phyloP scores from a whole-genome alignment of 2,888 invertebrate species.

The Conchocele bisecta region DNA sequence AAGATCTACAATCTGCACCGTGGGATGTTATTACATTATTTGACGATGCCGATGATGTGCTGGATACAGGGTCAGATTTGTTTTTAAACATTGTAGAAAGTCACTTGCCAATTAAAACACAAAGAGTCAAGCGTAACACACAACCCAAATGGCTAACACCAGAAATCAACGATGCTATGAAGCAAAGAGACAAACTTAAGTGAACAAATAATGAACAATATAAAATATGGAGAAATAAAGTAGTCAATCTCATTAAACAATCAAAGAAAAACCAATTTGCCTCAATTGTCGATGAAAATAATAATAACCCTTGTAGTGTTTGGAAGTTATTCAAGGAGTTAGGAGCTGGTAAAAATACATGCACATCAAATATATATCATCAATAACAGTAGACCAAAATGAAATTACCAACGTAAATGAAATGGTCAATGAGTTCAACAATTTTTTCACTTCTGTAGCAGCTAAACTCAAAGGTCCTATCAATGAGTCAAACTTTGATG shows the following conservation, averaged over 20 bases:
- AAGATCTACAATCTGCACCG: background rate
- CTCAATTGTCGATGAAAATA: too few relatives aligned
- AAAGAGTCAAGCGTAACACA: background rate
- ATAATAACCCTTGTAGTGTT: too few relatives aligned
- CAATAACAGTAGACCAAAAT: too few relatives aligned
- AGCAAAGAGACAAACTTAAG: background rate
- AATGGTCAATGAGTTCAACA: too few relatives aligned
- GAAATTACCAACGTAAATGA: too few relatives aligned
- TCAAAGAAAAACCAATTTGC: too few relatives aligned
- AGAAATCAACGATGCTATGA: background rate
- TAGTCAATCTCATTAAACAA: background rate
- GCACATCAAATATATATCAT: too few relatives aligned
- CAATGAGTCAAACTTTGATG: too few relatives aligned
- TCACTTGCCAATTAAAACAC: background rate
- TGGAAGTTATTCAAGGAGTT: too few relatives aligned
- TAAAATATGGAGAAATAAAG: background rate
- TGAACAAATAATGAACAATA: background rate
- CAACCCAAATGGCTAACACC: background rate
- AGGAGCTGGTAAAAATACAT: too few relatives aligned
- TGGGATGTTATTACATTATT: background rate
- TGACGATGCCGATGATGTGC: background rate
- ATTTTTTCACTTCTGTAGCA: too few relatives aligned
- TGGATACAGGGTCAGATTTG: background rate
- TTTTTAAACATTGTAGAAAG: background rate
- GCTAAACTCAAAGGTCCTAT: too few relatives aligned